Percentiles rank a stretch among this genome's conserved stretches.
Evolutionary conservation across 2,113 vertebrate genomes (phyloP).

Genomic region (Phrynosoma platyrhinos): DNA sequence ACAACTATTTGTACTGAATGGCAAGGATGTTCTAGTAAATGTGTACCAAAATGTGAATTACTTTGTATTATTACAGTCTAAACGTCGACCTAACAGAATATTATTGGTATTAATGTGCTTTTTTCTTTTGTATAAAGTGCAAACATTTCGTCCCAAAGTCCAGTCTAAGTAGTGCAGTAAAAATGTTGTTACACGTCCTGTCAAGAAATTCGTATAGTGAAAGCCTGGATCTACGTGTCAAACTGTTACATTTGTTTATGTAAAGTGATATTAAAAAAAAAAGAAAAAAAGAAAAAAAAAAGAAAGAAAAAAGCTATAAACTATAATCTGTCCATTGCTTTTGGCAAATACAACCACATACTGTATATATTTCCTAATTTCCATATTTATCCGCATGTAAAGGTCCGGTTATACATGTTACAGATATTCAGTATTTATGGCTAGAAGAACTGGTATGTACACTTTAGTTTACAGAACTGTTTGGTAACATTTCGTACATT

Average conservation of each 20-base stretch:
- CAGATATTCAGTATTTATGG: constrained; percentile 99
- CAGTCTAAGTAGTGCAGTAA: constrained; percentile 99
- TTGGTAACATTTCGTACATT: constrained; percentile 99
- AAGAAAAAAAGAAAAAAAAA: constrained; percentile 72
- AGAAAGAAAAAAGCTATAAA: constrained; percentile 81
- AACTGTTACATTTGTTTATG: constrained; percentile 98
- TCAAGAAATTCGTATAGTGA: constrained; percentile 99
- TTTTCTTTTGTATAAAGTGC: constrained; percentile 95
- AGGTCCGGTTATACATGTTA: constrained; percentile 98
- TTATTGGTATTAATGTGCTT: constrained; percentile 99
- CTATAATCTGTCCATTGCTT: constrained; percentile 94
- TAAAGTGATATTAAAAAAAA: constrained; percentile 96
- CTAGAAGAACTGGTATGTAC: constrained; percentile 99
- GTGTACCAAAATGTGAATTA: constrained; percentile 99
- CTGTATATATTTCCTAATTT: constrained; percentile 99
- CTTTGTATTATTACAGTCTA: constrained; percentile 99
- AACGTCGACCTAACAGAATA: constrained; percentile 98
- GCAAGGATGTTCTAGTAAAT: constrained; percentile 99
- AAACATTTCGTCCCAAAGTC: constrained; percentile 98
- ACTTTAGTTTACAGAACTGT: constrained; percentile 99
- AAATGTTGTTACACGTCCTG: constrained; percentile 99
- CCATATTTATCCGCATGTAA: constrained; percentile 99
- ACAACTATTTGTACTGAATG: constrained; percentile 97
- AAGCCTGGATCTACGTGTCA: constrained; percentile 99
- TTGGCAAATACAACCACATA: constrained; percentile 95